Conservation (phyloP, 2,888 invertebrate genomes). For the Chaitophorus viminalis region DNA sequence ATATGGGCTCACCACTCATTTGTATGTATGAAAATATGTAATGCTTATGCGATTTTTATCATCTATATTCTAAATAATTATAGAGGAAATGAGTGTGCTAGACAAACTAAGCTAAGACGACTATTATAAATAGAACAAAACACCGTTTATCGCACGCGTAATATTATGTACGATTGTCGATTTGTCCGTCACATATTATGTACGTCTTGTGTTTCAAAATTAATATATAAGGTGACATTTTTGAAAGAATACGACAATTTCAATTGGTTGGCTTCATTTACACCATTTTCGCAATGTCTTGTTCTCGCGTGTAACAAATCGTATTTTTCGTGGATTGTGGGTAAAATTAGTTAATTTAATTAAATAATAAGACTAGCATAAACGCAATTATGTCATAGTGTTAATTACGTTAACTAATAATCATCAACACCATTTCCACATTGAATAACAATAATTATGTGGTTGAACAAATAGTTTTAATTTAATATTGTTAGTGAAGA, state of each 20-base stretch:
- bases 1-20: too few relatives aligned
- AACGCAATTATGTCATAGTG: background rate
- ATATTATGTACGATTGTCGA: background rate
- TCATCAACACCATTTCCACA: background rate
- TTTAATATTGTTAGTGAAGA: background rate
- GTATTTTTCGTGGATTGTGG: background rate
- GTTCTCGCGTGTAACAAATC: background rate
- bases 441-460: background rate
- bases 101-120: too few relatives aligned
- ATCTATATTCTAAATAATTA: too few relatives aligned
- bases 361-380: background rate
- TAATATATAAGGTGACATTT: background rate
- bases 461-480: background rate
- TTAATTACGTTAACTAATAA: slow-evolving; percentile 12
- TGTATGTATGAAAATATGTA: too few relatives aligned
- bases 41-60: too few relatives aligned
- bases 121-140: background rate
- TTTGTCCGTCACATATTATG: too few relatives aligned
- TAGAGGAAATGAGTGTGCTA: too few relatives aligned
- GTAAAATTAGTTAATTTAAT: background rate
- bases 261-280: background rate
- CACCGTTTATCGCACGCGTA: background rate
- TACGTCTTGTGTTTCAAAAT: background rate
- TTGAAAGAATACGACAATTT: background rate
- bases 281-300: too few relatives aligned